These are phyloP conservation scores for Anthopleura xanthogrammica DNA, from an alignment of 92 coral and sea anemone species.

Conservation along the genomic window DNA sequence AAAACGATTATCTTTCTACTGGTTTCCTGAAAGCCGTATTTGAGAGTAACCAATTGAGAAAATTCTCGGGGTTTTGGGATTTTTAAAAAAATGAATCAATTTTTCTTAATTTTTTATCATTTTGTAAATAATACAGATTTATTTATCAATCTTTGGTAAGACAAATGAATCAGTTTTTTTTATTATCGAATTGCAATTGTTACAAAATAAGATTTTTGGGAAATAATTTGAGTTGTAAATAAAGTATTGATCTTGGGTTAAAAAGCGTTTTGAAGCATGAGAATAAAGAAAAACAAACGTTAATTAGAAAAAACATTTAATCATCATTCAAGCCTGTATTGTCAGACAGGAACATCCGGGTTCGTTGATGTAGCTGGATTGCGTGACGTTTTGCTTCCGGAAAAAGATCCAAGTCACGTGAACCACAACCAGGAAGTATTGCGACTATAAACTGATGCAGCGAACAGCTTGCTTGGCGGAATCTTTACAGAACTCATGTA, in stretches of 20 bases:
- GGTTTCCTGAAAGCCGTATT: no score
- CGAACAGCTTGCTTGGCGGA: neutral
- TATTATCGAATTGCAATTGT: no score
- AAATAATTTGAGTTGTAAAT: neutral
- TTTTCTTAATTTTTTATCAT: no score
- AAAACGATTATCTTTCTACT: no score
- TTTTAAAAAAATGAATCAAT: no score
- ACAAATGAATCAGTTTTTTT: no score
- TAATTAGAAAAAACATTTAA: neutral
- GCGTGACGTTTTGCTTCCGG: slow-evolving; percentile 28
- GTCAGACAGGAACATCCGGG: neutral
- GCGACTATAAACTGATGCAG: slow-evolving; percentile 11
- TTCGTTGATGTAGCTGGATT: neutral
- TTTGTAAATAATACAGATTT: no score
- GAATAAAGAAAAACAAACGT: neutral
- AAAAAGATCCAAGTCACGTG: slow-evolving; percentile 22
- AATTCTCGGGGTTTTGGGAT: no score
- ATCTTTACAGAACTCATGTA: neutral
- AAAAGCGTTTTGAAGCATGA: neutral
- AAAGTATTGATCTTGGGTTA: neutral
- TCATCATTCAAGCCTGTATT: no score
- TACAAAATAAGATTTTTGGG: neutral
- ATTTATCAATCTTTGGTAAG: no score
- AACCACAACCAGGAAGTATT: slow-evolving; percentile 41
- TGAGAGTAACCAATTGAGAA: no score